Evolutionary conservation across 2,797 vertebrate species (phyloP).

Genomic region (Odontamblyopus lacepedii): DNA sequence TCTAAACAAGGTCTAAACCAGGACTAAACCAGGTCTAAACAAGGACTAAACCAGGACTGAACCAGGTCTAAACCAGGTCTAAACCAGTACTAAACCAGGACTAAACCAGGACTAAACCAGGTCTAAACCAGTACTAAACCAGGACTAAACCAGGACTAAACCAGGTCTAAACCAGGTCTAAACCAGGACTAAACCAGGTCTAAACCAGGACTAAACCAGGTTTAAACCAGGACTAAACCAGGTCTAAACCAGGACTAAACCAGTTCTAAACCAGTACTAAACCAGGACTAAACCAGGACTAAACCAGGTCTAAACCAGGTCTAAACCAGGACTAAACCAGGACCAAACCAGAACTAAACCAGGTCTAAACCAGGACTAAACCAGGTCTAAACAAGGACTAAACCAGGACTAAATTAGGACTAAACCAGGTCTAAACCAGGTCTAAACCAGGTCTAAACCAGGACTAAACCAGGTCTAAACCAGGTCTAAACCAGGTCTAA

Average conservation of each 20-base stretch:
- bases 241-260: neutral
- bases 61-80: neutral
- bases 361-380: too few species aligned
- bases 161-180: neutral
- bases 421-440: neutral
- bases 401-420: neutral
- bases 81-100: too few species aligned
- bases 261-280: too few species aligned
- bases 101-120: neutral
- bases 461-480: neutral
- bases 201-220: neutral
- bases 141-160: neutral
- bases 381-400: too few species aligned
- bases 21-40: neutral
- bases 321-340: too few species aligned
- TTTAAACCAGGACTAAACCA: neutral
- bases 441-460: constrained; percentile 1
- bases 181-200: neutral
- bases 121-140: neutral
- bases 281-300: too few species aligned
- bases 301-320: too few species aligned
- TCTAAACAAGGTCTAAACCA: neutral
- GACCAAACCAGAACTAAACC: too few species aligned
- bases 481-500: too few species aligned
- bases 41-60: neutral